These are phyloP conservation scores for Brachionus calyciflorus DNA, from an alignment of 1,140 invertebrate genomes.

Conservation along the genomic window DNA sequence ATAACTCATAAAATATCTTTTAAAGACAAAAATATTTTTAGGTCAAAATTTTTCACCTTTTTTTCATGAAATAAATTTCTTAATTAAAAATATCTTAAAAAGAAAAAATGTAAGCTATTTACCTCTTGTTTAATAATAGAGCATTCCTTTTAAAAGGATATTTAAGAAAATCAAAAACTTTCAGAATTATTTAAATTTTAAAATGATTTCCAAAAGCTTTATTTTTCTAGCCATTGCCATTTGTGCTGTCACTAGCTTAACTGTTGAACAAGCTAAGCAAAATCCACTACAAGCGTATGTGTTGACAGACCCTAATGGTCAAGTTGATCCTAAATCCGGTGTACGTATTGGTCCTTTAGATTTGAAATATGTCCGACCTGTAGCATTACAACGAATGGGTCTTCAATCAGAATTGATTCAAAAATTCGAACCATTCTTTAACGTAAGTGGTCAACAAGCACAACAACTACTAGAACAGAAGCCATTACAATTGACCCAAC, in stretches of 20 bases:
- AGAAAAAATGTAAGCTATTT: too few relatives aligned
- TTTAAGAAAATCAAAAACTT: too few relatives aligned
- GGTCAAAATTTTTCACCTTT: too few relatives aligned
- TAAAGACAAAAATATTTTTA: too few relatives aligned
- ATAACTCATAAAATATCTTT: too few relatives aligned
- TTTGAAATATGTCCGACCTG: neutral
- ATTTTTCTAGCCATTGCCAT: neutral
- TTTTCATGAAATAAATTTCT: too few relatives aligned
- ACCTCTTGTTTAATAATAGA: too few relatives aligned
- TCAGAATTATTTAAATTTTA: too few relatives aligned
- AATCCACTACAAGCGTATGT: slow-evolving; percentile 43
- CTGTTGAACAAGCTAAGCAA: slow-evolving; percentile 17
- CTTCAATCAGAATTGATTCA: neutral
- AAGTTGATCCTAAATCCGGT: neutral
- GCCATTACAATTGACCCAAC: slow-evolving; percentile 7
- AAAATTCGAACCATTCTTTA: slow-evolving; percentile 26
- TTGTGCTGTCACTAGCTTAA: neutral
- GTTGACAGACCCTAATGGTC: neutral
- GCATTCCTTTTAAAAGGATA: too few relatives aligned
- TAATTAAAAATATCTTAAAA: too few relatives aligned
- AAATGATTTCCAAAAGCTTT: neutral
- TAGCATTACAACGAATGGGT: neutral
- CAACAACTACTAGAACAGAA: neutral
- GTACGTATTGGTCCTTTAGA: slow-evolving; percentile 40
- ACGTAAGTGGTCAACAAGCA: neutral